These are phyloP conservation scores for Anser cygnoides DNA, from an alignment of 2,113 vertebrate genomes.

Conservation along the genomic window DNA sequence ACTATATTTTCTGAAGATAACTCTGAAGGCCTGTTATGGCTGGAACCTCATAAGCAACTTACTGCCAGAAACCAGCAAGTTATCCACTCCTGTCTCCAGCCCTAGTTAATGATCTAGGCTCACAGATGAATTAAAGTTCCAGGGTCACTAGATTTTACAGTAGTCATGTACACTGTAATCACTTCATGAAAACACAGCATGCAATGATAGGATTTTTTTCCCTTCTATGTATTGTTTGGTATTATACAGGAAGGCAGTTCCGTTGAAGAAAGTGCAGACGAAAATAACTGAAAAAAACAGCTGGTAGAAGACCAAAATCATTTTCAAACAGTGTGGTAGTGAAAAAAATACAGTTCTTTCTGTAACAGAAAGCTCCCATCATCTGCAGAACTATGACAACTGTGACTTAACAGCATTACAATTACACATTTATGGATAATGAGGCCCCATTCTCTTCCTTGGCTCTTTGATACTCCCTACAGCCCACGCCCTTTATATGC, in stretches of 20 bases:
- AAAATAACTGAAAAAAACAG: background rate
- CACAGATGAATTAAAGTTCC: background rate
- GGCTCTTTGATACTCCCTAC: background rate
- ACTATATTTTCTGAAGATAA: background rate
- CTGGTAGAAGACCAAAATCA: background rate
- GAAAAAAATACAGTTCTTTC: background rate
- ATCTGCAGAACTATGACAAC: background rate
- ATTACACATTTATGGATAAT: accelerated
- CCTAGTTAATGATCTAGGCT: background rate
- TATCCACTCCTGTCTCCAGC: accelerated
- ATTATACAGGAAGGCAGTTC: background rate
- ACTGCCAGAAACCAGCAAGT: background rate
- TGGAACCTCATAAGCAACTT: background rate
- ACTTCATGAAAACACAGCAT: background rate
- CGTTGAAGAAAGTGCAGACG: background rate
- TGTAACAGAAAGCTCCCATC: background rate
- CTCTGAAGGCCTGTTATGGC: background rate
- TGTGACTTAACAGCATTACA: background rate
- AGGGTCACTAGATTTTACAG: background rate
- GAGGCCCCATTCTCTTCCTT: accelerated
- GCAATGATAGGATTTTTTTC: background rate
- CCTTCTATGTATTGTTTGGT: background rate
- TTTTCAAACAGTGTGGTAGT: background rate
- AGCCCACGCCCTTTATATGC: background rate
- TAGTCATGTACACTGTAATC: background rate